Percentiles rank a stretch among this genome's conserved stretches.
Evolutionary conservation across 2,113 vertebrate species (phyloP).

Genomic region (Plectropomus leopardus): DNA sequence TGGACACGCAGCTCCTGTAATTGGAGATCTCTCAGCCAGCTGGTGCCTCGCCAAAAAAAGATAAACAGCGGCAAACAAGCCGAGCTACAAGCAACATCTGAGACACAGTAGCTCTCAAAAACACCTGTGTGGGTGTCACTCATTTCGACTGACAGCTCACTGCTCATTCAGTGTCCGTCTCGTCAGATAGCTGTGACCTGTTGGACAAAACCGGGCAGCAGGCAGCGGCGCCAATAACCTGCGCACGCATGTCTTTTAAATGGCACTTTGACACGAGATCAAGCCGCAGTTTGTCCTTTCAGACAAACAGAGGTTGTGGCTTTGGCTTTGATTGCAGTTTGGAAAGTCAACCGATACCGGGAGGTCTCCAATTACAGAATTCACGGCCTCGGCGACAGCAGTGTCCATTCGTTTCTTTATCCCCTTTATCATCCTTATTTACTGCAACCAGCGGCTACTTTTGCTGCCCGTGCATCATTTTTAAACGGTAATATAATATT

Average conservation of each 20-base stretch:
- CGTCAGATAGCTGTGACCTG: neutral
- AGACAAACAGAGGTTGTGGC: neutral
- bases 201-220: neutral
- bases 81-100: neutral
- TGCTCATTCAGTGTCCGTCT: neutral
- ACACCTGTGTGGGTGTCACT: too few species aligned
- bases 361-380: too few species aligned
- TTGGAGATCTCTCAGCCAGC: neutral
- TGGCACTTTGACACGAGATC: too few species aligned
- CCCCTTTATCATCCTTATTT: too few species aligned
- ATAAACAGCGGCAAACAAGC: slow-evolving; percentile 7
- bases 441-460: too few species aligned
- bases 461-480: too few species aligned
- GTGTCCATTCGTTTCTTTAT: too few species aligned
- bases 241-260: neutral
- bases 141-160: neutral
- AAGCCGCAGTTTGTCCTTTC: neutral
- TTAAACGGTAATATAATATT: too few species aligned
- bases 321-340: too few species aligned
- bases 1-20: neutral
- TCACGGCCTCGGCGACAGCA: too few species aligned
- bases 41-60: neutral
- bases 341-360: too few species aligned
- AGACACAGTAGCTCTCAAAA: neutral
- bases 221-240: too few species aligned